These are phyloP conservation scores for Ormyrus labotus DNA, from an alignment of 2,888 invertebrate genomes.

Conservation along the genomic window DNA sequence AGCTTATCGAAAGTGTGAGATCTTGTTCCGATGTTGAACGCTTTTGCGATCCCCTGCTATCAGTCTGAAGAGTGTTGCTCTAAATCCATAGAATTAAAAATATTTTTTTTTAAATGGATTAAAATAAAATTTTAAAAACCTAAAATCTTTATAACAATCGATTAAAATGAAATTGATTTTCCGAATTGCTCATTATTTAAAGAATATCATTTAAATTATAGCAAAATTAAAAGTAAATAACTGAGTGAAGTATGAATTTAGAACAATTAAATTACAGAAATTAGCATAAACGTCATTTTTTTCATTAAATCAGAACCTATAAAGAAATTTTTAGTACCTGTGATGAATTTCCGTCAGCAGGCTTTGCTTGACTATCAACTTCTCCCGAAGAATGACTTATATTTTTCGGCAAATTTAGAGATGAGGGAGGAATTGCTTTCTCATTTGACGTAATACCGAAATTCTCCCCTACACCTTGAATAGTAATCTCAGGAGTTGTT, in stretches of 20 bases:
- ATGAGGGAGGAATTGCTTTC: slow-evolving; percentile 78
- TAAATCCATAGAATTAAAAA: neutral
- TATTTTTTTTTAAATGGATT: too few species aligned
- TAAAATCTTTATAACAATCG: too few species aligned
- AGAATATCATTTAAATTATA: neutral
- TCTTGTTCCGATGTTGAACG: slow-evolving; percentile 83
- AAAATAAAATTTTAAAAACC: too few species aligned
- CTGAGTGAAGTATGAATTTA: neutral
- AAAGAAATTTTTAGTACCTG: slow-evolving; percentile 65
- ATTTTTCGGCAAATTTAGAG: slow-evolving; percentile 79
- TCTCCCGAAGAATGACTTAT: slow-evolving; percentile 85
- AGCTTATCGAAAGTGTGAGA: slow-evolving; percentile 81
- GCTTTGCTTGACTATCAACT: slow-evolving; percentile 76
- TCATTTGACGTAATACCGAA: slow-evolving; percentile 55
- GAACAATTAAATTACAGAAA: neutral
- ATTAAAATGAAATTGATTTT: too few species aligned
- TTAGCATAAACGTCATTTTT: neutral
- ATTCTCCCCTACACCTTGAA: slow-evolving; percentile 66
- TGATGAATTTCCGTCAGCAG: slow-evolving; percentile 21
- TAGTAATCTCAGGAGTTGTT: slow-evolving; percentile 82
- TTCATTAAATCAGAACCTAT: slow-evolving; percentile 15
- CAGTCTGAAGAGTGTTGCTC: slow-evolving; percentile 56
- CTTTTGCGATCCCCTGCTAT: slow-evolving; percentile 64
- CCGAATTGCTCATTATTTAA: neutral
- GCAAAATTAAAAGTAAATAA: neutral